Conservation (phyloP, 2,113 vertebrate species). For the Galemys pyrenaicus region DNA sequence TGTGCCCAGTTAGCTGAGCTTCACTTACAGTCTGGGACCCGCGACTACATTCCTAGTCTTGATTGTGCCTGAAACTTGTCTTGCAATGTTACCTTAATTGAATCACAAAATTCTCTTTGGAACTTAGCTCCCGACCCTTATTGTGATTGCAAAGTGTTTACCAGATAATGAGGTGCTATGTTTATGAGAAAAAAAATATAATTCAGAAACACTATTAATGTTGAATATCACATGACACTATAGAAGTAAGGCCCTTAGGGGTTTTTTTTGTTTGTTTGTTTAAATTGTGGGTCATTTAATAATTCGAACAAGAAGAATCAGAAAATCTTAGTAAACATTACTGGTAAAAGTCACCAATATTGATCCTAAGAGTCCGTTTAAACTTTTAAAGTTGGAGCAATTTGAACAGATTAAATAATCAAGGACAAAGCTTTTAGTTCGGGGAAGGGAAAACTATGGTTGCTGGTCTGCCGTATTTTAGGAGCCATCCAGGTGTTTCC, state of each 20-base stretch:
- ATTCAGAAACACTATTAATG: conserved; percentile 78
- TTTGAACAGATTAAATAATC: not conserved
- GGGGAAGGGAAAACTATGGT: not conserved
- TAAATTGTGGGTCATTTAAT: not conserved
- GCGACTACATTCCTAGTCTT: fast-evolving
- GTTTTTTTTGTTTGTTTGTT: not conserved
- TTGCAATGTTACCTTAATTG: not conserved
- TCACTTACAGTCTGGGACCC: not conserved
- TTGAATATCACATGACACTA: conserved; percentile 67
- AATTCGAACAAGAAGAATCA: no score
- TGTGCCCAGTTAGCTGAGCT: fast-evolving
- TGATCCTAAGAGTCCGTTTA: not conserved
- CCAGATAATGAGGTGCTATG: conserved; percentile 69
- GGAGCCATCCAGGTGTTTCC: not conserved
- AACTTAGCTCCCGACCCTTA: not conserved
- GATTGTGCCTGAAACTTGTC: not conserved
- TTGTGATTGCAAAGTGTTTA: conserved; percentile 60
- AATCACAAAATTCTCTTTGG: conserved; percentile 26
- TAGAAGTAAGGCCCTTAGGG: conserved; percentile 58
- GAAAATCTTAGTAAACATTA: not conserved
- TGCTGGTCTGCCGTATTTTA: not conserved
- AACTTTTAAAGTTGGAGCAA: not conserved
- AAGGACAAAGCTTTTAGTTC: not conserved
- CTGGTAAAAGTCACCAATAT: not conserved
- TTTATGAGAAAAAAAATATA: conserved; percentile 54